A percentile compares a stretch with the other conserved stretches of the same genome.
phyloP scores from a whole-genome alignment of 2,113 vertebrate species.

The Pluvialis apricaria region DNA sequence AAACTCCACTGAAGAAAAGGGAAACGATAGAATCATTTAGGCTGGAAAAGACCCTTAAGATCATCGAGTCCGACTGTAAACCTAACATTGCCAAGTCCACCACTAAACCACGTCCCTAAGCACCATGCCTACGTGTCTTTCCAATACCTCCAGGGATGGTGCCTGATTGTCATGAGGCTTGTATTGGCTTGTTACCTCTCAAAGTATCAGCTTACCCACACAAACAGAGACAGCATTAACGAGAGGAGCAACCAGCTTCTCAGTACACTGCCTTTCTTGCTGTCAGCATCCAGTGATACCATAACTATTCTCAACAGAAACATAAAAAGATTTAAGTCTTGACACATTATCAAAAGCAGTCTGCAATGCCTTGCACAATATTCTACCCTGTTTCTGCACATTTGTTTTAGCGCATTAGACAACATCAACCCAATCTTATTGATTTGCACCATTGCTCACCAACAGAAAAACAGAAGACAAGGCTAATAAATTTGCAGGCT shows the following conservation, averaged over 20 bases:
- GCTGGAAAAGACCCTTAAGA: background rate
- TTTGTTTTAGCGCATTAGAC: background rate
- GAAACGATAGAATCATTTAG: background rate
- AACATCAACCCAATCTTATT: slow-evolving; percentile 54
- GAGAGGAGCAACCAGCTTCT: background rate
- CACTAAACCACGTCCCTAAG: background rate
- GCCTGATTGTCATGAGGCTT: background rate
- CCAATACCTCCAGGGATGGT: background rate
- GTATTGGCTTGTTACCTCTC: background rate
- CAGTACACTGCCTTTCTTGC: background rate
- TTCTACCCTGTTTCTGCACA: background rate
- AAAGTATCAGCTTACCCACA: background rate
- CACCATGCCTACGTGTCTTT: background rate
- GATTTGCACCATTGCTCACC: background rate
- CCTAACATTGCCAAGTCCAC: background rate
- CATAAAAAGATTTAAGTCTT: background rate
- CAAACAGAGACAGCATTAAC: background rate
- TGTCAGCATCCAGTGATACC: background rate
- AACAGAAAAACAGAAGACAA: background rate
- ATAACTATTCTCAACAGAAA: background rate
- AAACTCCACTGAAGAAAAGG: background rate
- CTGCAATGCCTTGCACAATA: background rate
- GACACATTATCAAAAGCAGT: background rate
- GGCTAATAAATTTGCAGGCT: background rate
- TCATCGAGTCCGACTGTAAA: background rate